Conservation (phyloP, 2,888 invertebrate species). For the Sarcophaga subvicina region DNA sequence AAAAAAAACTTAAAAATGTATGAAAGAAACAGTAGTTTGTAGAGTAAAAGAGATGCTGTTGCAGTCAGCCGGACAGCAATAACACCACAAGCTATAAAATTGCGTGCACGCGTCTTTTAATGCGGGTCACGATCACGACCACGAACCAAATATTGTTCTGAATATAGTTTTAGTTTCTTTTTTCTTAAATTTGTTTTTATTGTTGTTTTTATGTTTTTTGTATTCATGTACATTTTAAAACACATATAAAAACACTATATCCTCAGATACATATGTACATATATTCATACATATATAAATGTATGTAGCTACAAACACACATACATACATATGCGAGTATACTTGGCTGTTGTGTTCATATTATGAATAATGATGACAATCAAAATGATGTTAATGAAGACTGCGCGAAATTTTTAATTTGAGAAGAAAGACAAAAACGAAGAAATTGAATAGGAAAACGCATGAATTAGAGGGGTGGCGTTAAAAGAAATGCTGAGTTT, state of each 20-base stretch:
- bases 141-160: slow-evolving; percentile 68
- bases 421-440: slow-evolving; percentile 31
- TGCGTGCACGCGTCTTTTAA: slow-evolving; percentile 69
- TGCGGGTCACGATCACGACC: slow-evolving; percentile 70
- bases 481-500: background rate
- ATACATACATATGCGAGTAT: background rate
- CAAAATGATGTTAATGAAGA: slow-evolving; percentile 65
- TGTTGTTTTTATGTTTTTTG: slow-evolving; percentile 29
- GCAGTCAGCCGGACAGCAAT: slow-evolving; percentile 24
- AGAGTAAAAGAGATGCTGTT: slow-evolving; percentile 35
- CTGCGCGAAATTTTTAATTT: slow-evolving; percentile 60
- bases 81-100: slow-evolving; percentile 66
- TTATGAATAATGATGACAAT: slow-evolving; percentile 63
- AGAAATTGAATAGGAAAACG: slow-evolving; percentile 15
- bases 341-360: slow-evolving; percentile 25
- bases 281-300: background rate
- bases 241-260: too few relatives aligned
- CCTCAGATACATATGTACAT: background rate
- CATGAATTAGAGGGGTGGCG: slow-evolving; percentile 18
- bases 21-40: slow-evolving; percentile 51
- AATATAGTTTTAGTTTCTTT: slow-evolving; percentile 41
- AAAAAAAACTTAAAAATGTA: background rate
- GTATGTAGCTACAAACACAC: slow-evolving; percentile 1
- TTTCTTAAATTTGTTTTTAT: slow-evolving; percentile 4
- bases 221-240: slow-evolving; percentile 21